Percentiles rank a stretch among this genome's conserved stretches.
These are phyloP conservation scores for Daptonema setosum DNA, from an alignment of 2,888 invertebrate genomes.

Conservation along the genomic window DNA sequence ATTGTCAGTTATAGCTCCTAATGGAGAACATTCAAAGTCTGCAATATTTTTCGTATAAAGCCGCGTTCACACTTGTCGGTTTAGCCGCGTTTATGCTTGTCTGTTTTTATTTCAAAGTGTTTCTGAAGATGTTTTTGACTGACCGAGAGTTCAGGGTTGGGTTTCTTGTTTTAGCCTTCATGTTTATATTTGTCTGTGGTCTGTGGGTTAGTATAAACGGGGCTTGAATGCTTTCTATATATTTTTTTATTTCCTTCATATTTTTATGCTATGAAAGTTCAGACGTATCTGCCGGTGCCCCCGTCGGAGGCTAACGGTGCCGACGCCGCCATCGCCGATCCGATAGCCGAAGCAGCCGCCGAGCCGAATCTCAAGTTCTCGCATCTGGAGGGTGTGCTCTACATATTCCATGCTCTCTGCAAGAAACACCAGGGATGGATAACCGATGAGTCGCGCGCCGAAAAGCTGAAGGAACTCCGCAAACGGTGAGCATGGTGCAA, in stretches of 20 bases:
- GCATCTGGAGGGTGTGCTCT: slow-evolving; percentile 72
- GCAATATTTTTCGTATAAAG: too few relatives aligned
- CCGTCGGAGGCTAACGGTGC: slow-evolving; percentile 40
- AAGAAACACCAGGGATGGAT: slow-evolving; percentile 54
- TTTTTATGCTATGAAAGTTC: slow-evolving; percentile 21
- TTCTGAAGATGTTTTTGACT: too few relatives aligned
- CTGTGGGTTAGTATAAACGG: too few relatives aligned
- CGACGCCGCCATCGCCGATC: slow-evolving; percentile 15
- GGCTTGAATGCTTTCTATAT: not conserved
- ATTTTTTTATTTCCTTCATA: not conserved
- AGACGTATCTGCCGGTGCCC: slow-evolving; percentile 71
- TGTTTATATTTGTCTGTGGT: too few relatives aligned
- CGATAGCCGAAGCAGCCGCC: slow-evolving; percentile 2
- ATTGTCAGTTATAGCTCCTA: too few relatives aligned
- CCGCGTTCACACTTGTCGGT: too few relatives aligned
- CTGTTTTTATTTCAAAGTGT: too few relatives aligned
- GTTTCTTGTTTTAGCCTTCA: too few relatives aligned
- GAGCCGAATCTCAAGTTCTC: slow-evolving; percentile 75
- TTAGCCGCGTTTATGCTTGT: too few relatives aligned
- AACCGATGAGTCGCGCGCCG: slow-evolving; percentile 40
- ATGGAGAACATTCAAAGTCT: too few relatives aligned
- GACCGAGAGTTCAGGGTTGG: too few relatives aligned
- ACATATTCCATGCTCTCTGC: slow-evolving; percentile 49
- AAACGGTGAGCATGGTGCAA: slow-evolving; percentile 25
- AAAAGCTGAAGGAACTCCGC: slow-evolving; percentile 60